phyloP scores from a whole-genome alignment of 1,140 invertebrate species.

The Anastatus disparis region DNA sequence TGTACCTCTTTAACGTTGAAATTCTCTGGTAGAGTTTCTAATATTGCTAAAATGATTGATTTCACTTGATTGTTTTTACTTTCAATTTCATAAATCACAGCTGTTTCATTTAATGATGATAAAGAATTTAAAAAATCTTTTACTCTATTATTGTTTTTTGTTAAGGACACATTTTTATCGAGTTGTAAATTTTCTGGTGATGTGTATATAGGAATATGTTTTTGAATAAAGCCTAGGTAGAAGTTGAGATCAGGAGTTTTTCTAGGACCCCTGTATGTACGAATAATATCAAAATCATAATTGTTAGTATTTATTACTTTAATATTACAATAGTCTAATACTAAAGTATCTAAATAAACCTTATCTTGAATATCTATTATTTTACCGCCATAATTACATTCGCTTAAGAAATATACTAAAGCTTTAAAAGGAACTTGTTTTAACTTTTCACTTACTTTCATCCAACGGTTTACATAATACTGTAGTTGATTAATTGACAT shows the following conservation, averaged over 20 bases:
- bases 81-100: slow-evolving; percentile 14
- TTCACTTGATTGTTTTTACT: slow-evolving; percentile 31
- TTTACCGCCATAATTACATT: slow-evolving; percentile 81
- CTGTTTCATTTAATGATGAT: slow-evolving; percentile 47
- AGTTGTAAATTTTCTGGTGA: slow-evolving; percentile 73
- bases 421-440: slow-evolving; percentile 73
- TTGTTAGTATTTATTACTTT: slow-evolving; percentile 51
- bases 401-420: slow-evolving; percentile 72
- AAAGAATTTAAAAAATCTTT: slow-evolving; percentile 70
- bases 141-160: slow-evolving; percentile 67
- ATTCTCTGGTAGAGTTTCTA: slow-evolving; percentile 63
- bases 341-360: slow-evolving; percentile 68
- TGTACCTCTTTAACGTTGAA: slow-evolving; percentile 65
- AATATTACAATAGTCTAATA: slow-evolving; percentile 70
- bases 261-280: slow-evolving; percentile 72
- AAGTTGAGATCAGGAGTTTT: slow-evolving; percentile 74
- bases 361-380: slow-evolving; percentile 76
- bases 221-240: slow-evolving; percentile 74
- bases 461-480: slow-evolving; percentile 63
- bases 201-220: slow-evolving; percentile 58
- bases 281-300: slow-evolving; percentile 57
- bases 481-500: slow-evolving; percentile 74
- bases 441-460: too few species aligned
- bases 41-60: slow-evolving; percentile 65
- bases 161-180: slow-evolving; percentile 73